These are phyloP conservation scores for Gallinago paraguaiae DNA, from an alignment of 2,113 vertebrate genomes.

Conservation along the genomic window DNA sequence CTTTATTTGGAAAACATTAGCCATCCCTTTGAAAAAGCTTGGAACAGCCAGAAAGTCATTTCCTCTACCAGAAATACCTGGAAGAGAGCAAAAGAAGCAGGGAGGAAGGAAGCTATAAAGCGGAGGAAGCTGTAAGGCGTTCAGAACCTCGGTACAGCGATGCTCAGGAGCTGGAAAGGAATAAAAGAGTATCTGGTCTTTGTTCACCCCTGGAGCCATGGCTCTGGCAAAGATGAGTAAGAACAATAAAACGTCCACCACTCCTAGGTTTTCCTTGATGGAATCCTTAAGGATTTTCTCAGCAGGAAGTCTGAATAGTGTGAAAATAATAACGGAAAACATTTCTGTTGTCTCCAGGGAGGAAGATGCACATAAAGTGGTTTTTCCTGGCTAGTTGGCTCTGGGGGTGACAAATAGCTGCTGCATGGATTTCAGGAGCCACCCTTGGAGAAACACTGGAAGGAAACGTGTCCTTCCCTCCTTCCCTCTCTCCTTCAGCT, in stretches of 20 bases:
- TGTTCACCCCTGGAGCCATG: not conserved
- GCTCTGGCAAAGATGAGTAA: not conserved
- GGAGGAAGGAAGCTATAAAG: constrained; percentile 52
- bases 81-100: not conserved
- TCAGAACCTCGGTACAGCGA: accelerated
- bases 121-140: constrained; percentile 3
- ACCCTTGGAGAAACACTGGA: not conserved
- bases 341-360: not conserved
- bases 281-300: not conserved
- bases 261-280: not conserved
- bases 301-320: not conserved
- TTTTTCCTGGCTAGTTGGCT: not conserved
- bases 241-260: not conserved
- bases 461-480: not conserved
- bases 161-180: not conserved
- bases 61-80: constrained; percentile 29
- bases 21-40: not conserved
- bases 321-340: not conserved
- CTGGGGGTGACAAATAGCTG: not conserved
- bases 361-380: not conserved
- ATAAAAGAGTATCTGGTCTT: not conserved
- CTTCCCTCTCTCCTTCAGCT: constrained; percentile 17
- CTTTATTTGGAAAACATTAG: not conserved
- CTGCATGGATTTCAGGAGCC: not conserved
- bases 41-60: not conserved